Base-by-base conservation (phyloP, 2,797 vertebrate genomes). In the Fratercula arctica region DNA sequence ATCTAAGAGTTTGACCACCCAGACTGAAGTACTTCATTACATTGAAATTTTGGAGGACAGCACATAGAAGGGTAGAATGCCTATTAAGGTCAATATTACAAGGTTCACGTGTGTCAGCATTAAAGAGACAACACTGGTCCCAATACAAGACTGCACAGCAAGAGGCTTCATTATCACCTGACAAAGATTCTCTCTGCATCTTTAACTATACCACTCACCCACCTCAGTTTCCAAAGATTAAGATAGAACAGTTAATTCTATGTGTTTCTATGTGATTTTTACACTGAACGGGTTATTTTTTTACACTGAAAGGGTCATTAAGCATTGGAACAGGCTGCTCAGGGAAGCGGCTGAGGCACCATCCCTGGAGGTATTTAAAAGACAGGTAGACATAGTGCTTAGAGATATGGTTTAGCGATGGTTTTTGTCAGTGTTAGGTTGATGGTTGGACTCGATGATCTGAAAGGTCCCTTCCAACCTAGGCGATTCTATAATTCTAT, bases 101-200 rank as follows among this genome's bases (percentile, higher is more conserved):
- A 89, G 37, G 29, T 76, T 77, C 15, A 37, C 0, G 0, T 16
- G 15, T 33, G 33, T 5, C 2, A 1, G 48, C 19, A 64, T 54
- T 68, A 68, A 73, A 93, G 66, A 76, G 18, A 77, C 25, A 83
- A 64, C 46, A 37, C 4, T 2, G 4, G 33, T 60, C 20, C 18
- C 60, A 59, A 6, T 7, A 48, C 31, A 90, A 45, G 31, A 53
- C 16, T 54, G 53, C 20, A 61, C 20, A 93, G 17, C 39, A 68
- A 39, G 31, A 53, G 11, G 14, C 45, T 77, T 66, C 37, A 80
- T 67, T 14, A n/a, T n/a, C 57, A 64, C 24, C 70, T 84, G 39
- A 61, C 24, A 50, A 35, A 2, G 12, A 64, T 23, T 80, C 13
- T 11, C 20, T 73, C 39, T 78, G 33, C 31, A 67, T 56, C 59